A percentile compares a stretch with the other conserved stretches of the same genome.
phyloP scores from a whole-genome alignment of 2,888 invertebrate genomes.

The Latrodectus elegans region DNA sequence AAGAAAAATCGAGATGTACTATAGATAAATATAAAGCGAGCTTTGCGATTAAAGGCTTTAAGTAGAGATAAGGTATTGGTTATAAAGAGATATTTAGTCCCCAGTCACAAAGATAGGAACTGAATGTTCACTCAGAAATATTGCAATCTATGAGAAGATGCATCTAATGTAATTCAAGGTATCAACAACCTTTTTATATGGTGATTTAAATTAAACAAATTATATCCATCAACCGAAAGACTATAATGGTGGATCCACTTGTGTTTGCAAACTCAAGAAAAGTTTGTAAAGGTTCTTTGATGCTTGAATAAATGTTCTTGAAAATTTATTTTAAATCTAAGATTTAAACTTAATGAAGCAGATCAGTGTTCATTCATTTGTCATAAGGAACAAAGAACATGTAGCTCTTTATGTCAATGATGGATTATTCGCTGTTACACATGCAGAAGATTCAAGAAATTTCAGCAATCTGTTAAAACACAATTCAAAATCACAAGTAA shows the following conservation, averaged over 20 bases:
- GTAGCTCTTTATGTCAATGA: slow-evolving; percentile 25
- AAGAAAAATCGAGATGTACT: slow-evolving; percentile 15
- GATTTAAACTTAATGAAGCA: background rate
- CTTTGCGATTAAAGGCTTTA: slow-evolving; percentile 1
- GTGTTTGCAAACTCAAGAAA: background rate
- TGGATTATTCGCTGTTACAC: background rate
- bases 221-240: slow-evolving; percentile 1
- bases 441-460: background rate
- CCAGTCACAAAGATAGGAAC: slow-evolving; percentile 26
- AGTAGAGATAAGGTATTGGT: slow-evolving; percentile 27
- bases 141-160: slow-evolving; percentile 15
- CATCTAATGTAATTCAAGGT: slow-evolving; percentile 24
- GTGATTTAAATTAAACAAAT: slow-evolving; percentile 12
- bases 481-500: background rate
- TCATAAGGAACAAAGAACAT: background rate
- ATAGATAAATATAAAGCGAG: background rate
- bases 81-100: slow-evolving; percentile 26
- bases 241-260: background rate
- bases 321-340: background rate
- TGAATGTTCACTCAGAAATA: slow-evolving; percentile 14
- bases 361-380: background rate
- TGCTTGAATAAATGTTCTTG: slow-evolving; percentile 19
- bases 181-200: slow-evolving; percentile 29
- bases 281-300: background rate
- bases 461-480: background rate